phyloP scores from a whole-genome alignment of 1,140 invertebrate genomes.

The Neodiprion fabricii region DNA sequence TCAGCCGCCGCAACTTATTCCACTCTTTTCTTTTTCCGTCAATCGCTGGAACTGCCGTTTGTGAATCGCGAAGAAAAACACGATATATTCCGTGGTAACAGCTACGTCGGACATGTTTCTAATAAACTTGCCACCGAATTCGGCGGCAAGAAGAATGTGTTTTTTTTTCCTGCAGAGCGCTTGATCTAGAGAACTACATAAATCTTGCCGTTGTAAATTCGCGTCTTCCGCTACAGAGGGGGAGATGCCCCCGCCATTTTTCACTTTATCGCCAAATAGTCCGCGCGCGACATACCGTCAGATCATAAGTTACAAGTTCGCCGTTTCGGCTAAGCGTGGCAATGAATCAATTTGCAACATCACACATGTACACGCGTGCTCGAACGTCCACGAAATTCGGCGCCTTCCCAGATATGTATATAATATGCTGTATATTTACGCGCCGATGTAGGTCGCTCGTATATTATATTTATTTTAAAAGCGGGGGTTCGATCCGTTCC shows the following conservation, averaged over 20 bases:
- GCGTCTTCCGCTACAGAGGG: neutral
- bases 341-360: constrained; percentile 16
- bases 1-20: neutral
- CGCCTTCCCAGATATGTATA: no score
- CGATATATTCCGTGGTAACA: neutral
- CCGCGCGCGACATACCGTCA: neutral
- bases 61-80: neutral
- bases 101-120: neutral
- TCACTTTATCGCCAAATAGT: constrained; percentile 17
- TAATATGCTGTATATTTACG: neutral
- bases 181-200: constrained; percentile 8
- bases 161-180: neutral
- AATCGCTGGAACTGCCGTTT: neutral
- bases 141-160: neutral
- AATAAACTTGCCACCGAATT: neutral
- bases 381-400: no score
- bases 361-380: neutral
- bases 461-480: constrained; percentile 11
- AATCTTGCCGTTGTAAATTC: neutral
- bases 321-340: constrained; percentile 8
- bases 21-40: no score
- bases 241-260: constrained; percentile 5
- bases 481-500: neutral
- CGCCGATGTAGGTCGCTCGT: neutral
- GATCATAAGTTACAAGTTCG: constrained; percentile 14